phyloP scores from a whole-genome alignment of 2,113 vertebrate species.

The Oostethus manadensis region DNA sequence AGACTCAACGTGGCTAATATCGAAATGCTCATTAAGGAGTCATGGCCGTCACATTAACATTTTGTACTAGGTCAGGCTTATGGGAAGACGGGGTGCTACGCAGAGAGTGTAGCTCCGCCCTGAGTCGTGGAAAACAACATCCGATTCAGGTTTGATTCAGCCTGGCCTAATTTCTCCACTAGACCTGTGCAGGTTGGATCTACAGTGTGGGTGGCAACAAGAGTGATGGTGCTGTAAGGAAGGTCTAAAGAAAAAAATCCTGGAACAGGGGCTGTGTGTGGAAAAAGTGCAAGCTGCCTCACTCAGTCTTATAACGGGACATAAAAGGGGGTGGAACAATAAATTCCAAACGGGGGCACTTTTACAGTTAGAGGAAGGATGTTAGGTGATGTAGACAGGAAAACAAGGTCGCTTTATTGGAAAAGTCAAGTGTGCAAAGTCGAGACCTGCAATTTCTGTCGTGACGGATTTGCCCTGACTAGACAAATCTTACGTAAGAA shows the following conservation, averaged over 20 bases:
- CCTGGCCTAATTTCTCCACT: constrained; percentile 54
- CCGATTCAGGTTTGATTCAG: constrained; percentile 70
- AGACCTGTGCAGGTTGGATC: constrained; percentile 41
- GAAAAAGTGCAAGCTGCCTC: constrained; percentile 33
- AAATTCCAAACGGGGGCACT: constrained; percentile 26
- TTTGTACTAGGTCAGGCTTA: constrained; percentile 48
- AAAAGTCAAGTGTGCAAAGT: background rate
- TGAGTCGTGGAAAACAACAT: constrained; percentile 59
- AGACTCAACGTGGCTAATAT: constrained; percentile 35
- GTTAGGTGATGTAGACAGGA: constrained; percentile 5
- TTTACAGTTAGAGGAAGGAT: constrained; percentile 5
- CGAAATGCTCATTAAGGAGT: constrained; percentile 62
- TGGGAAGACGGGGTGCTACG: constrained; percentile 38
- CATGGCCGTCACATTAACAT: constrained; percentile 66
- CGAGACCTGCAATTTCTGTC: too few species aligned
- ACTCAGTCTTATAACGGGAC: constrained; percentile 24
- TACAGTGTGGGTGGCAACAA: constrained; percentile 31
- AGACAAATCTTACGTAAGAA: too few species aligned
- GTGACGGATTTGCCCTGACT: too few species aligned
- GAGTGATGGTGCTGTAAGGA: constrained; percentile 43
- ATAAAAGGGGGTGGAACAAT: constrained; percentile 26
- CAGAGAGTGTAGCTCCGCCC: constrained; percentile 36
- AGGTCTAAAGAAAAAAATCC: constrained; percentile 37
- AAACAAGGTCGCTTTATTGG: background rate
- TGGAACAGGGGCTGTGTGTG: constrained; percentile 39